Evolutionary conservation across 2,113 vertebrate genomes (phyloP), one percentile per base, ranked within the genome.

Genomic region (Atherinomorus stipes): DNA sequence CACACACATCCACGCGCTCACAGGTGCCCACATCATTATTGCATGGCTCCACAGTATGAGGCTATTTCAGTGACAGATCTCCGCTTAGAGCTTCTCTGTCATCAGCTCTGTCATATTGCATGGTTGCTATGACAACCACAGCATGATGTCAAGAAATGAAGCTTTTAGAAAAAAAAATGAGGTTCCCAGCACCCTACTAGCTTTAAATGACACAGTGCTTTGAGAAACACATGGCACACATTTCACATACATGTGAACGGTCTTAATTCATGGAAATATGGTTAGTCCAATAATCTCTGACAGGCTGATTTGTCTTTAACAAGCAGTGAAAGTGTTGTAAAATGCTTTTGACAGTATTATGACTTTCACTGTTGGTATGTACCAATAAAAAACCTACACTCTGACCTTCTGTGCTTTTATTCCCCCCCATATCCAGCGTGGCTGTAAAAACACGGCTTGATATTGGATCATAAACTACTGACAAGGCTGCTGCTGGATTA

Each of bases 121-220:
- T 26, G 8, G 94, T 97, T 95, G 90, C 96, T 86, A 95, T 42
- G 92, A 94, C 95, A 95, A 97, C 95, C 16, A 23, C 23, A 4
- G 90, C 90, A 92, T 74, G 91, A 91, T 93, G 93, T 93, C 93
- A 91, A 95, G 94, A 92, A 94, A 95, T 92, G 91, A 89, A 51
- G 71, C 69, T 51, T 34, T 70, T 78, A 74, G 80, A 93, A 34
- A 34, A 73, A 92, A 79, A 92, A 65, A 93, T 90, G 59, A 26
- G 61, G 93, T 93, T 91, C 91, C 82, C 59, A 83, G 92, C 91
- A 93, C 90, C 92, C 59, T 34, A 88, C 93, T 70, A 94, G 94
- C 94, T 96, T 95, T 94, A 95, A 94, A 92, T 93, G 88, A 94
- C 93, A 94, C 93, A 92, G 92, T 94, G 91, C 93, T 95, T 95